Base-by-base conservation (phyloP, 2,888 invertebrate species). In the Parasteatoda lunata region DNA sequence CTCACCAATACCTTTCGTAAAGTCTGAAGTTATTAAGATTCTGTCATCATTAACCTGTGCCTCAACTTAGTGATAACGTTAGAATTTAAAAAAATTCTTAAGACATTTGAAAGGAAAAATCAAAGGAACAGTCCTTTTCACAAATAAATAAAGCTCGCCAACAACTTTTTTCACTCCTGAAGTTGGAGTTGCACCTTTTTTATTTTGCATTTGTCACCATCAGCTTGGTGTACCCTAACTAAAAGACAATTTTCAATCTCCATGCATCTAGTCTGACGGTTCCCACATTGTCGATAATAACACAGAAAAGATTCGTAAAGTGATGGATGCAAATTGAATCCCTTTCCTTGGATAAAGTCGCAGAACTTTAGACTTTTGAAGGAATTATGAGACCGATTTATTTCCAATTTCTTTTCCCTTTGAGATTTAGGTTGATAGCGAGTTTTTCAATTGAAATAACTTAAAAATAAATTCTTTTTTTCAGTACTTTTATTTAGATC, bases 301-400 rank as follows among this genome's bases (percentile, higher is more conserved):
- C 77, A 30, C 52, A 77, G 68, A 77, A 45, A 66, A 77, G 77
- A 68, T 15, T 52, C 52, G 9, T 52, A 77, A 77, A 77, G 77
- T 77, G 77, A 77, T 77, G 77, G 77, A 77, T 77, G 77, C 77
- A 77, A 77, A 77, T 77, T 77, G 77, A 77, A 77, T 68, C 45
- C 77, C 66, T 77, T 66, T 68, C 45, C 52, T 77, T 77, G 77
- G 68, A 77, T 77, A 68, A 77, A 77, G 68, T 77, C 77, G 51
- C 68, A 30, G 68, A 68, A 51, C 77, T 77, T 54, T 49, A 45
- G 52, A 66, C 49, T 49, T 30, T 76, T 65, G 66, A 76, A 49
- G 51, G 77, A 77, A 77, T 77, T 77, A 77, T 68, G 68, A 66
- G 77, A 77, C 45, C 49, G 68, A 77, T 68, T 68, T 66, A 59